phyloP scores from a whole-genome alignment of 2,797 vertebrate genomes.

The Myotis vivesi region DNA sequence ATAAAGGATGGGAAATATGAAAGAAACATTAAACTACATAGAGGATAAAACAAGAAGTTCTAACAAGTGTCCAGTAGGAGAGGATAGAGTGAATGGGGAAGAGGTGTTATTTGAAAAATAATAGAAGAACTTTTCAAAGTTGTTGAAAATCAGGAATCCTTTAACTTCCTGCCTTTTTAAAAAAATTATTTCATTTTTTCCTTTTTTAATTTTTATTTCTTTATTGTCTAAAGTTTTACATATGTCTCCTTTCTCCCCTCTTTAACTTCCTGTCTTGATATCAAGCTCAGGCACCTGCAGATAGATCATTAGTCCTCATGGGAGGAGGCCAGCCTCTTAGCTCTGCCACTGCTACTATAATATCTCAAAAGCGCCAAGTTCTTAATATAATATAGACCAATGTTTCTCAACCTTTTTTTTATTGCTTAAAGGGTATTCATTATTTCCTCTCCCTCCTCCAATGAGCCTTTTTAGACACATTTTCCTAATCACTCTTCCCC shows the following conservation, averaged over 20 bases:
- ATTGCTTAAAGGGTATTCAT: not conserved
- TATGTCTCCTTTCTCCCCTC: no score
- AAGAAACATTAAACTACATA: not conserved
- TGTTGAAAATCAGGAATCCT: not conserved
- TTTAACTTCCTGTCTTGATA: not conserved
- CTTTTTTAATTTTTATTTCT: no score
- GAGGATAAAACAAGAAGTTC: not conserved
- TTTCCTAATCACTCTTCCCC: not conserved
- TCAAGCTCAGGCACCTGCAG: not conserved
- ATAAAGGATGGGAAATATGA: not conserved
- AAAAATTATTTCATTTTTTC: no score
- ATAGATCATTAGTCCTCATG: not conserved
- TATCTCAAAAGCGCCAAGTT: not conserved
- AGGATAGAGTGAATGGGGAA: not conserved
- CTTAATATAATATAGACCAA: not conserved
- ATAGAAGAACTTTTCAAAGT: not conserved
- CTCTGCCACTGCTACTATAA: not conserved
- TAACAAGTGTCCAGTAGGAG: not conserved
- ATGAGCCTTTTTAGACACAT: not conserved
- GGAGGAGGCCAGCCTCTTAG: not conserved
- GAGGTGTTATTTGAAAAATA: not conserved
- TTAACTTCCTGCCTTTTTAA: not conserved
- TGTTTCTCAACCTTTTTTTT: not conserved
- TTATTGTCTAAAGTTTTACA: no score
- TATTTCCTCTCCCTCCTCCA: not conserved